Evolutionary conservation across 2,888 invertebrate genomes (phyloP).

Genomic region (Brenthis ino): DNA sequence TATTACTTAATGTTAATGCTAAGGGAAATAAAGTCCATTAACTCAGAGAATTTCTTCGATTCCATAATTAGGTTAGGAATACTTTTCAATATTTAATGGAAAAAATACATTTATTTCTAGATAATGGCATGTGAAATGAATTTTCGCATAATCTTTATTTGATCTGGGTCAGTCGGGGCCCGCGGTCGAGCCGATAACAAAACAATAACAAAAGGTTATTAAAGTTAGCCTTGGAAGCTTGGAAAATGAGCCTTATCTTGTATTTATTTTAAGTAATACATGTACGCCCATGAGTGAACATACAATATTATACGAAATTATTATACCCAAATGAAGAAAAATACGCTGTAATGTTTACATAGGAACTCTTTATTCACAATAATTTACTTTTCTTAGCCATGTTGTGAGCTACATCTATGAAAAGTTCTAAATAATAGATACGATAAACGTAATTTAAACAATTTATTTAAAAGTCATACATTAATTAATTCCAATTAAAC

Average conservation of each 20-base stretch:
- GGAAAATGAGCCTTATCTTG: conserved; percentile 24
- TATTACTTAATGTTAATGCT: too few relatives aligned
- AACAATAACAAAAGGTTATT: conserved; percentile 43
- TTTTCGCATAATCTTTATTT: conserved; percentile 41
- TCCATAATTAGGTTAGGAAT: conserved; percentile 27
- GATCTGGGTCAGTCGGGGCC: conserved; percentile 38
- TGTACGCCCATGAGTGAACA: conserved; percentile 7
- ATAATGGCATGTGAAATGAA: conserved; percentile 41
- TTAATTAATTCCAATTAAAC: not conserved
- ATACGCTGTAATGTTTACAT: not conserved
- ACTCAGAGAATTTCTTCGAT: not conserved
- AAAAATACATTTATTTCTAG: conserved; percentile 37
- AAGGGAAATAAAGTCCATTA: not conserved
- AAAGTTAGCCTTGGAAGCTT: conserved; percentile 34
- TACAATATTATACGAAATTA: conserved; percentile 10
- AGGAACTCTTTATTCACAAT: not conserved
- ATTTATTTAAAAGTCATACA: not conserved
- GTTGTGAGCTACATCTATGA: too few relatives aligned
- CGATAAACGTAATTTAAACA: too few relatives aligned
- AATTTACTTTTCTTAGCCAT: too few relatives aligned
- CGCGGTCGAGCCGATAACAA: conserved; percentile 36
- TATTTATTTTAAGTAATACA: conserved; percentile 25
- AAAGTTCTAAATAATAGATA: too few relatives aligned
- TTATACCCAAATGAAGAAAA: conserved; percentile 7
- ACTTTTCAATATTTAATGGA: conserved; percentile 36